Percentiles rank a stretch among this genome's conserved stretches.
These are phyloP conservation scores for Lasaia peninsularis DNA, from an alignment of 1,140 invertebrate genomes.

Conservation along the genomic window DNA sequence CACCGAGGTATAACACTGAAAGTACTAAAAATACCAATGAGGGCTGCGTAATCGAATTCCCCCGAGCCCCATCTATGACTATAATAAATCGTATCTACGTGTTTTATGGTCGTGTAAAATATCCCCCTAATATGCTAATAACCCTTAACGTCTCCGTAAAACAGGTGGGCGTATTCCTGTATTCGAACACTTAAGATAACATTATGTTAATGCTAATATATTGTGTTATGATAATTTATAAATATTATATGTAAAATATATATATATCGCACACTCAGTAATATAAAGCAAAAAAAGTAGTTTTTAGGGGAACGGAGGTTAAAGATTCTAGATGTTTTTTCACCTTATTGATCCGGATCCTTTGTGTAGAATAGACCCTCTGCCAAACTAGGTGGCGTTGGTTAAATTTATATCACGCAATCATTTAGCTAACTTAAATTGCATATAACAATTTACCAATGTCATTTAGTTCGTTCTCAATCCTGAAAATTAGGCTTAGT, in stretches of 20 bases:
- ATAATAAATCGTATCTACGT: neutral
- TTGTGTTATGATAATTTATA: neutral
- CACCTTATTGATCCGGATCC: no score
- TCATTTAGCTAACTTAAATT: no score
- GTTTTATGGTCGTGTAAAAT: constrained; percentile 1
- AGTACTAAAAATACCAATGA: neutral
- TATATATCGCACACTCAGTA: no score
- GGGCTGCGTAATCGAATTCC: neutral
- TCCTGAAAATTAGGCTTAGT: no score
- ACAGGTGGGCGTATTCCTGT: neutral
- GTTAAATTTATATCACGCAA: no score
- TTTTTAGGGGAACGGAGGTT: no score
- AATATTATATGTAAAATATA: neutral
- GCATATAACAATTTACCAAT: no score
- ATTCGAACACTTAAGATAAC: constrained; percentile 1
- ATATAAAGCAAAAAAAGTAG: neutral
- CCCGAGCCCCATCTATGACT: neutral
- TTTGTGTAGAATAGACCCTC: no score
- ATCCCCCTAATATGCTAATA: constrained; percentile 2
- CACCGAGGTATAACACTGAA: no score
- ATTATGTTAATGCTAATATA: constrained; percentile 6
- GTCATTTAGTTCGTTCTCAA: no score
- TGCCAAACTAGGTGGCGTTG: no score
- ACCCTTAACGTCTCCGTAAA: neutral
- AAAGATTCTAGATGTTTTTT: no score